Evolutionary conservation across 2,888 invertebrate species (phyloP).

Genomic region (Nephrotoma flavescens): DNA sequence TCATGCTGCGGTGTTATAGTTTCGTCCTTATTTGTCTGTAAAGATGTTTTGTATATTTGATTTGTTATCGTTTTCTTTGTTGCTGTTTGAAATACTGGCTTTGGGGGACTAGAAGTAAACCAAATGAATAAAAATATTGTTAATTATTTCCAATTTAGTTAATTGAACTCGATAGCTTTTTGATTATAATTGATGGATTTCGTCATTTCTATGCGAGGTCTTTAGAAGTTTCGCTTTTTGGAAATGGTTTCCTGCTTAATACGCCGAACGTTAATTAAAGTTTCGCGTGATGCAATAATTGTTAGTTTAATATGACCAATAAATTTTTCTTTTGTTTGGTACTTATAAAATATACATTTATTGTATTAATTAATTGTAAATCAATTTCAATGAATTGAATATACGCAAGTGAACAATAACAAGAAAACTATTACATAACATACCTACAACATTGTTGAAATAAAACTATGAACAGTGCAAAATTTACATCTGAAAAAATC

Average conservation of each 20-base stretch:
- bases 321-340: not conserved
- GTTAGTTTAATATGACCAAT: not conserved
- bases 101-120: slow-evolving; percentile 50
- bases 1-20: slow-evolving; percentile 65
- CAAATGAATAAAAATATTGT: slow-evolving; percentile 11
- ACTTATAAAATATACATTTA: not conserved
- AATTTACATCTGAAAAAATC: not conserved
- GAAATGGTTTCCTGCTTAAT: not conserved
- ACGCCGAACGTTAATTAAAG: not conserved
- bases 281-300: not conserved
- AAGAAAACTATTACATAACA: not conserved
- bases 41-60: not conserved
- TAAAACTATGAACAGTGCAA: not conserved
- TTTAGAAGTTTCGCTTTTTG: not conserved
- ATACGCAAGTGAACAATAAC: not conserved
- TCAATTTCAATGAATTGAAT: not conserved
- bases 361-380: not conserved
- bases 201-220: not conserved
- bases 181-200: not conserved
- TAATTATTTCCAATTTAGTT: not conserved
- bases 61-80: slow-evolving; percentile 31
- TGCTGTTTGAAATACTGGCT: slow-evolving; percentile 56
- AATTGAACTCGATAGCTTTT: not conserved
- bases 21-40: slow-evolving; percentile 29
- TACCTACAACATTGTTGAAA: not conserved